Base-by-base conservation (phyloP, 2,888 invertebrate genomes). In the Habroteleia sp. region DNA sequence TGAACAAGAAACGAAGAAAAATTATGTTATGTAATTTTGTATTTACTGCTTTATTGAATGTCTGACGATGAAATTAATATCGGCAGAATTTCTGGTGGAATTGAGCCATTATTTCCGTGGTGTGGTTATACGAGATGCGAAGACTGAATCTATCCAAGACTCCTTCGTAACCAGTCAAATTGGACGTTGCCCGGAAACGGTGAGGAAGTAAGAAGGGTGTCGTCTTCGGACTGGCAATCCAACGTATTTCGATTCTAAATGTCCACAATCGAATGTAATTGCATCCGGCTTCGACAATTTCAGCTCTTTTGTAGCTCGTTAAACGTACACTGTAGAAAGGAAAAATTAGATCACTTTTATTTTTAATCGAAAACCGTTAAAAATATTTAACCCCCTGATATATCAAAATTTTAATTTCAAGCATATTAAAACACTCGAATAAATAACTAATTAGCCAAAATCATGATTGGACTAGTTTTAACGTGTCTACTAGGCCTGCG, bases 121-220 rank as follows among this genome's bases (percentile, higher is more conserved):
- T 56, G 27, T 52, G 46, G 44, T 54, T 27, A 17, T 50, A 14
- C 39, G 29, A 63, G 63, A 68, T 35, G 68, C 11, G 37, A 46
- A 54, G 66, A 11, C 33, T 46, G 35, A 20, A 52, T 68, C 41
- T 48, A 48, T 42, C 76, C 63, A 20, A 60, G 65, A 50, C 73
- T 74, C 54, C 65, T 68, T 62, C 66, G 74, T 74, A 77, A 72
- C 77, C 74, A 74, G 74, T 74, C 72, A 77, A 77, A 74, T 74
- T 77, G 74, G 72, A 77, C 65, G 77, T 77, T 75, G 75, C 75
- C 54, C 75, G 75, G 75, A 75, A 62, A 71, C 75, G 65, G 60
- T 41, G 66, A 69, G 63, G 50, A 71, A 60, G 76, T 52, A 63
- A 68, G 76, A 63, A 72, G 72, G 72, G 76, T 42, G 63, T 72